Evolutionary conservation across 2,113 vertebrate genomes (phyloP), one percentile per base, ranked within the genome.

Genomic region (Athene noctua): DNA sequence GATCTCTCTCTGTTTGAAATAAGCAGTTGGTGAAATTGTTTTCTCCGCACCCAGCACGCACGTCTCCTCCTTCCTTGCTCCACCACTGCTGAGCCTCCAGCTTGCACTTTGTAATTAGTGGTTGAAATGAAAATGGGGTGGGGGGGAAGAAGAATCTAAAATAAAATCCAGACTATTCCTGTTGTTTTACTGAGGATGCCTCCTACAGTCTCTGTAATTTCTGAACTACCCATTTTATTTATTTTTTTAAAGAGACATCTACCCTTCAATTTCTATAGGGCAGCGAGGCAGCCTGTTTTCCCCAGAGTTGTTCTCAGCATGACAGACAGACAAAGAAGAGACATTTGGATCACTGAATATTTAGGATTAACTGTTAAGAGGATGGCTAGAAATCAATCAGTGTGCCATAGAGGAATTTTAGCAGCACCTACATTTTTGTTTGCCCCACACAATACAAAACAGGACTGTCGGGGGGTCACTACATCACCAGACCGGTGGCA

Each of bases 21-120:
- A 44, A 92, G 74, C 74, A 70, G 15, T 65, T 84, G 72, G 79
- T 22, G 68, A 51, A 66, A 80, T 72, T 46, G 77, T 92, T 75
- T 81, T 84, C 92, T 95, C 93, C 8, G 23, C 82, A 40, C 85
- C 83, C 80, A 63, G 47, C 63, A 12, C 61, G 5, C 44, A 65
- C 46, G 13, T 89, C 95, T 72, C 94, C 93, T 96, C 96, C 92
- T 96, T 57, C 84, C 92, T 65, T 9, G 34, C 65, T 82, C 82
- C 77, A 44, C 80, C 95, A 66, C 82, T 57, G 86, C 86, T 0
- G 18, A 96, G 90, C 92, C 82, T 88, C 51, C 87, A 81, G 96
- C 92, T 85, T 86, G 91, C 22, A 15, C 95, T 94, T 94, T 86
- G 87, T 92, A 97, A 95, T 96, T 97, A 97, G 96, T 77, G 92